Evolutionary conservation across 1,140 invertebrate species (phyloP).

Genomic region (Drosophila navojoa): DNA sequence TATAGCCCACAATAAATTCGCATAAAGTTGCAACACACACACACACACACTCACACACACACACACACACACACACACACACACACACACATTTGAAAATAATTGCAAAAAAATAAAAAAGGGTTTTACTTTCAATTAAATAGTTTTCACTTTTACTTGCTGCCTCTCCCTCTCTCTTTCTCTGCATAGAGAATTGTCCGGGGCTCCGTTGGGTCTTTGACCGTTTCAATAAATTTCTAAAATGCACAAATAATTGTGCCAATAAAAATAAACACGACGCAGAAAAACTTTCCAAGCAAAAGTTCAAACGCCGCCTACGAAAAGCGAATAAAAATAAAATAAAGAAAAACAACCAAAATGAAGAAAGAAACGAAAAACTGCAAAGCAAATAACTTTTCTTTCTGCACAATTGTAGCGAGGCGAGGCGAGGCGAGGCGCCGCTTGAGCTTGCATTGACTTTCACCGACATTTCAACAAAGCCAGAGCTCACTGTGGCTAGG

Average conservation of each 20-base stretch:
- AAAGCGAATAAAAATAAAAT: slow-evolving; percentile 49
- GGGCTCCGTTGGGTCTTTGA: slow-evolving; percentile 52
- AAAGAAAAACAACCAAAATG: slow-evolving; percentile 26
- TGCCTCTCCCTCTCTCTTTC: background rate
- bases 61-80: too few species aligned
- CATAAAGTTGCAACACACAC: background rate
- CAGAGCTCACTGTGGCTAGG: slow-evolving; percentile 11
- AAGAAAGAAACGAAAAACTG: slow-evolving; percentile 59
- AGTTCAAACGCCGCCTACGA: slow-evolving; percentile 77
- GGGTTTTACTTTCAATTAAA: slow-evolving; percentile 59
- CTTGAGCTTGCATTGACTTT: slow-evolving; percentile 64
- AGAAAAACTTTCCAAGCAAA: slow-evolving; percentile 72
- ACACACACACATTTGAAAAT: background rate
- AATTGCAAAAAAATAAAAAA: slow-evolving; percentile 42
- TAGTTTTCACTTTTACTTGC: slow-evolving; percentile 62
- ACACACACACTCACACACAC: too few species aligned
- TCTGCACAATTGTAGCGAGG: slow-evolving; percentile 79
- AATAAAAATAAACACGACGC: slow-evolving; percentile 76
- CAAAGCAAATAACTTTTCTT: slow-evolving; percentile 75
- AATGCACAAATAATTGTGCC: slow-evolving; percentile 82
- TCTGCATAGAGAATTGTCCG: background rate
- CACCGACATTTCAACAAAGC: slow-evolving; percentile 70
- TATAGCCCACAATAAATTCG: background rate
- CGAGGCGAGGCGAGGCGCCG: slow-evolving; percentile 20
- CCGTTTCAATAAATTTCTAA: slow-evolving; percentile 78